These are phyloP conservation scores for Triops cancriformis DNA, from an alignment of 1,140 invertebrate species.

Conservation along the genomic window DNA sequence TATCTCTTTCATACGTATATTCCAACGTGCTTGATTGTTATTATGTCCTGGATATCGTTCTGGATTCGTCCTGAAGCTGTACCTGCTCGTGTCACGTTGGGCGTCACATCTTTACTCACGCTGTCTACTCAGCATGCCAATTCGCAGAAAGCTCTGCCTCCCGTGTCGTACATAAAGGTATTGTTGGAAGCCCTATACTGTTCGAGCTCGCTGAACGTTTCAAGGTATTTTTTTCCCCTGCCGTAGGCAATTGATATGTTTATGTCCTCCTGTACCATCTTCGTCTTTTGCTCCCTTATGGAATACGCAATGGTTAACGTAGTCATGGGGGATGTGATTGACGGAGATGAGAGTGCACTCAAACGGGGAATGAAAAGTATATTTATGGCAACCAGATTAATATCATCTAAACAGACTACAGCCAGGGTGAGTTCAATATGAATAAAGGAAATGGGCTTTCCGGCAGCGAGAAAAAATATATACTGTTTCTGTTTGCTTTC, in stretches of 20 bases:
- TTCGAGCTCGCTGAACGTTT: too few relatives aligned
- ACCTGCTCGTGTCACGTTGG: slow-evolving; percentile 35
- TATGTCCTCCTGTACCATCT: slow-evolving; percentile 46
- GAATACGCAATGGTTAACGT: slow-evolving; percentile 43
- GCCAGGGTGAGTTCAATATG: neutral
- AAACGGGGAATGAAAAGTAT: slow-evolving; percentile 24
- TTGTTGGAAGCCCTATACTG: neutral
- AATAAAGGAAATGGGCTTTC: neutral
- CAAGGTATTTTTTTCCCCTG: neutral
- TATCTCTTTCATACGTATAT: slow-evolving; percentile 83
- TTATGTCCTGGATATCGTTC: slow-evolving; percentile 56
- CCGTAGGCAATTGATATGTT: slow-evolving; percentile 49
- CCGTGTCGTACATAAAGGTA: slow-evolving; percentile 29
- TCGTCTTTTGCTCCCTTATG: slow-evolving; percentile 42
- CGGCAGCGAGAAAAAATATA: neutral
- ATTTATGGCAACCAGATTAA: slow-evolving; percentile 20
- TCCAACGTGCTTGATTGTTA: slow-evolving; percentile 76
- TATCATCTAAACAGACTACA: neutral
- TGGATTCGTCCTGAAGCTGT: slow-evolving; percentile 38
- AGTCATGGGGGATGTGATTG: slow-evolving; percentile 28
- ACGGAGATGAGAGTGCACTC: slow-evolving; percentile 27
- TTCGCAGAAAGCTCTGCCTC: slow-evolving; percentile 28
- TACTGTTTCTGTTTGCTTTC: neutral
- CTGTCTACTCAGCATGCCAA: slow-evolving; percentile 29
- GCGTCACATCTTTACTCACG: slow-evolving; percentile 34